phyloP scores from a whole-genome alignment of 2,113 vertebrate genomes.

The Malurus alboscapulatus region DNA sequence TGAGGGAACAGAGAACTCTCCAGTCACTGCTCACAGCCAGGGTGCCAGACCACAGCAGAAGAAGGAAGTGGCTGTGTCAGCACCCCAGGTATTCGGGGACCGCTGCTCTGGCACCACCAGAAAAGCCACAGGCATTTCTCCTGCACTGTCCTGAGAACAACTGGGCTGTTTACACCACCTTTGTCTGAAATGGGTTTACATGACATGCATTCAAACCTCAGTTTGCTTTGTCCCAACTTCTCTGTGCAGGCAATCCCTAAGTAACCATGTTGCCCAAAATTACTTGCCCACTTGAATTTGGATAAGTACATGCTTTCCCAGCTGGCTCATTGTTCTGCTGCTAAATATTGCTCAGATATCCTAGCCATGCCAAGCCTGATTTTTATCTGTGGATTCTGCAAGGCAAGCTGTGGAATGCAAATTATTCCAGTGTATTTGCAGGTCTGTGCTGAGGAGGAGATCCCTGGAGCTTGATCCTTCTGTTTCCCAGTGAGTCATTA shows the following conservation, averaged over 20 bases:
- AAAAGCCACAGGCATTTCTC: background rate
- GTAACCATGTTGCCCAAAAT: background rate
- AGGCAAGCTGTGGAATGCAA: conserved; percentile 48
- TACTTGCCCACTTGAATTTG: background rate
- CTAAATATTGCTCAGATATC: conserved; percentile 17
- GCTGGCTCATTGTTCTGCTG: conserved; percentile 16
- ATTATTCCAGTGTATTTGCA: conserved; percentile 20
- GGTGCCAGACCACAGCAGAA: background rate
- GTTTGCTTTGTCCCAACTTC: background rate
- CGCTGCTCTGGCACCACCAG: background rate
- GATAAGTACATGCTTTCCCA: background rate
- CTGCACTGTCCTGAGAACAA: background rate
- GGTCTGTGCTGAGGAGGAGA: conserved; percentile 37
- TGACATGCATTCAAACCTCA: background rate
- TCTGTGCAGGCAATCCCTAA: background rate
- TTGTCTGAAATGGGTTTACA: background rate
- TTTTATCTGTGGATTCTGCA: conserved; percentile 39
- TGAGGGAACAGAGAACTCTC: background rate
- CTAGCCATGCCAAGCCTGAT: conserved; percentile 19
- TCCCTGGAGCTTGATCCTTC: conserved; percentile 21
- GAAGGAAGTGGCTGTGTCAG: background rate
- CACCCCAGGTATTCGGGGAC: background rate
- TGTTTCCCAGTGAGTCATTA: conserved; percentile 20
- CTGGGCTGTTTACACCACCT: background rate
- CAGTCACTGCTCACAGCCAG: background rate